These are phyloP conservation scores for Tridacna gigas DNA, from an alignment of 2,888 invertebrate genomes.

Conservation along the genomic window DNA sequence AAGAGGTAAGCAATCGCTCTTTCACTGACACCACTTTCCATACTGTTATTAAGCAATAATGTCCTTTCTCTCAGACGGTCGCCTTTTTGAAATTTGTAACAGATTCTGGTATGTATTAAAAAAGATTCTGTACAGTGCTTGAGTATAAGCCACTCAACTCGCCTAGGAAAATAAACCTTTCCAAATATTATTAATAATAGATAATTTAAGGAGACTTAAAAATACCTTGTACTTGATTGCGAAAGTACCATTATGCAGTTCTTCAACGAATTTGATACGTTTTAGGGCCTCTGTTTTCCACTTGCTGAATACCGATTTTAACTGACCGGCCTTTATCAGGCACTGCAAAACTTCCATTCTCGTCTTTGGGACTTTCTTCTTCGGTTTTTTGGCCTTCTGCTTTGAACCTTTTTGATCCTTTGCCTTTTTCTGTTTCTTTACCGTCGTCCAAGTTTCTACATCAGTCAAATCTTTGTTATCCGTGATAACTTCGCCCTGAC, in stretches of 20 bases:
- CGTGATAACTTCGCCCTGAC: not conserved
- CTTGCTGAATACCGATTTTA: constrained; percentile 49
- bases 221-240: constrained; percentile 50
- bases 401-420: not conserved
- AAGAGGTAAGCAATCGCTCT: no score
- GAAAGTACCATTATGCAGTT: constrained; percentile 47
- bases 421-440: not conserved
- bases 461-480: not conserved
- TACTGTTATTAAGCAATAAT: no score
- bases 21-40: no score
- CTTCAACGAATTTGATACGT: constrained; percentile 31
- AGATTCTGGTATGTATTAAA: no score
- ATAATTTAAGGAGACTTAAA: no score
- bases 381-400: constrained; percentile 24
- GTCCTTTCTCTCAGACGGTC: no score
- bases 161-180: no score
- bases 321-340: constrained; percentile 41
- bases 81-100: no score
- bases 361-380: constrained; percentile 35
- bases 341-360: constrained; percentile 43
- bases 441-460: not conserved
- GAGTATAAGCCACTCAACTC: no score
- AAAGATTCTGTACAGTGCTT: no score
- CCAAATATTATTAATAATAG: no score
- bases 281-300: constrained; percentile 53